Percentiles rank a stretch among this genome's conserved stretches.
These are phyloP conservation scores for Phasia obesa DNA, from an alignment of 2,888 invertebrate genomes.

Conservation along the genomic window DNA sequence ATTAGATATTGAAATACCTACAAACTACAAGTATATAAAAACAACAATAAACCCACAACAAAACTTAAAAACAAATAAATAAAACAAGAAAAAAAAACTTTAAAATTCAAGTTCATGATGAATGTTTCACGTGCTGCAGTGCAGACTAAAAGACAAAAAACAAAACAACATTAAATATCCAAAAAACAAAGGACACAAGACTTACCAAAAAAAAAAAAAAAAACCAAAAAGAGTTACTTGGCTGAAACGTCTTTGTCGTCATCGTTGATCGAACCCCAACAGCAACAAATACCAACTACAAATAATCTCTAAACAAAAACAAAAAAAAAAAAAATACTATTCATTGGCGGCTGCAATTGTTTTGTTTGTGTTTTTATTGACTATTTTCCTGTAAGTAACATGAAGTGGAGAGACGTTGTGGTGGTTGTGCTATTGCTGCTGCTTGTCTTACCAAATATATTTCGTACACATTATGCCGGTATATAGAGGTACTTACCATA, in stretches of 20 bases:
- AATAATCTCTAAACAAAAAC: conserved; percentile 41
- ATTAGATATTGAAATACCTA: background rate
- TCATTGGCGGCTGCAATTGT: conserved; percentile 60
- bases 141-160: conserved; percentile 44
- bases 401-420: background rate
- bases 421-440: conserved; percentile 55
- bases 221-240: conserved; percentile 29
- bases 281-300: conserved; percentile 34
- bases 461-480: conserved; percentile 53
- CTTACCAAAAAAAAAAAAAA: background rate
- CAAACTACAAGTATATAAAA: background rate
- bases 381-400: conserved; percentile 31
- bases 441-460: conserved; percentile 38
- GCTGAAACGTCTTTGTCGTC: conserved; percentile 55
- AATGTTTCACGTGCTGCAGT: conserved; percentile 73
- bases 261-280: conserved; percentile 60
- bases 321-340: conserved; percentile 5
- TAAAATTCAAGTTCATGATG: conserved; percentile 77
- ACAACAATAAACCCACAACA: background rate
- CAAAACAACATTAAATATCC: conserved; percentile 37
- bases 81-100: conserved; percentile 76
- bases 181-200: conserved; percentile 50
- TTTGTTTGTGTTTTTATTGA: conserved; percentile 33
- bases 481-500: conserved; percentile 46
- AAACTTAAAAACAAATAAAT: conserved; percentile 46